Evolutionary conservation across 1,140 invertebrate genomes (phyloP).

Genomic region (Goniozus legneri): DNA sequence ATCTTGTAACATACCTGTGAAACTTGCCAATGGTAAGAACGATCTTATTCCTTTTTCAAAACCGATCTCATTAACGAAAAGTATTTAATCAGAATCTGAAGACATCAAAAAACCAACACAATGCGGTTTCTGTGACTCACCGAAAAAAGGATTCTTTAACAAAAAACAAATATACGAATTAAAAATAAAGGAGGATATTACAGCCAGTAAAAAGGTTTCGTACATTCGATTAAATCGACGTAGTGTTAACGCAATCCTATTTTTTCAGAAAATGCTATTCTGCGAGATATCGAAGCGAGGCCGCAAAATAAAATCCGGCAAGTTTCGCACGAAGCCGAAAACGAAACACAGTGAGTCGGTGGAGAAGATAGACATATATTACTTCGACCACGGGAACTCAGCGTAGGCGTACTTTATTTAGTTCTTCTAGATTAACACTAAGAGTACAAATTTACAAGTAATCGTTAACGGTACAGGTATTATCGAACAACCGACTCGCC

Average conservation of each 20-base stretch:
- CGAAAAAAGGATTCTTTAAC: slow-evolving; percentile 13
- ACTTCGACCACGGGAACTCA: slow-evolving; percentile 65
- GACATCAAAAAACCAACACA: too few relatives aligned
- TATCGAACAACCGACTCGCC: slow-evolving; percentile 61
- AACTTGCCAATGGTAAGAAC: slow-evolving; percentile 18
- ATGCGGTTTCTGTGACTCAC: too few relatives aligned
- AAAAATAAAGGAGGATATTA: slow-evolving; percentile 23
- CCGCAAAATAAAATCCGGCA: too few relatives aligned
- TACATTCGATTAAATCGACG: too few relatives aligned
- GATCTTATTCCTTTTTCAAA: too few relatives aligned
- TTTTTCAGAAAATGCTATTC: slow-evolving; percentile 21
- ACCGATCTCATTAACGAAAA: too few relatives aligned
- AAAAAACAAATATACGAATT: slow-evolving; percentile 28
- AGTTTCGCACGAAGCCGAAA: too few relatives aligned
- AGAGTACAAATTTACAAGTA: too few relatives aligned
- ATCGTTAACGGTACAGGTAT: too few relatives aligned
- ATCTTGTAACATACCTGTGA: slow-evolving; percentile 20
- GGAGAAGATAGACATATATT: slow-evolving; percentile 62
- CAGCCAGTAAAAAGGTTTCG: too few relatives aligned
- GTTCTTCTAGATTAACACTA: too few relatives aligned
- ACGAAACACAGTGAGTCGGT: slow-evolving; percentile 11
- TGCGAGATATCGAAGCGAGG: slow-evolving; percentile 35
- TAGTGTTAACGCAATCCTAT: background rate
- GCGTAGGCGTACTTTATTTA: slow-evolving; percentile 42
- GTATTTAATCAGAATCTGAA: too few relatives aligned